phyloP scores from a whole-genome alignment of 1,140 invertebrate genomes.

The Neotoxoptera formosana region DNA sequence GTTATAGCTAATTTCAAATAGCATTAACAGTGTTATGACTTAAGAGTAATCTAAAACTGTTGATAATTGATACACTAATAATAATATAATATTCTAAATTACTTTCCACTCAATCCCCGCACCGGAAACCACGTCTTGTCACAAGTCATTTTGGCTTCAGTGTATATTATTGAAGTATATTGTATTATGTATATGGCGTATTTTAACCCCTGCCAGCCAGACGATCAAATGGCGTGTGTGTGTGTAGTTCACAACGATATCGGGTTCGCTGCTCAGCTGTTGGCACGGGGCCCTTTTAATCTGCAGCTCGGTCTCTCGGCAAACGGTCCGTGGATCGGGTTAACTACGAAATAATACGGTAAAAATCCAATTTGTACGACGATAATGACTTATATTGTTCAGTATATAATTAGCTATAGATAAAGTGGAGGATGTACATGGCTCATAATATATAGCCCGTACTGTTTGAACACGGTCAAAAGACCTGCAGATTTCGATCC shows the following conservation, averaged over 20 bases:
- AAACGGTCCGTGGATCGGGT: background rate
- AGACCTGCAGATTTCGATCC: background rate
- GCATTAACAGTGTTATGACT: background rate
- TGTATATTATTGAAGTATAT: too few species aligned
- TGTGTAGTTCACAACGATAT: background rate
- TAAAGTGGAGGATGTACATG: background rate
- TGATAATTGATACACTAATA: background rate
- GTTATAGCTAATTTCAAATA: background rate
- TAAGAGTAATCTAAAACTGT: background rate
- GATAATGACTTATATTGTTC: constrained; percentile 11
- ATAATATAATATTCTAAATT: background rate
- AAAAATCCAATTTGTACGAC: background rate
- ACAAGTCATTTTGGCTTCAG: background rate
- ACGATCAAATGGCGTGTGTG: background rate
- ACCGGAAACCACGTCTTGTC: background rate
- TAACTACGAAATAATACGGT: background rate
- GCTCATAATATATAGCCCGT: background rate
- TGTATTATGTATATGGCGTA: background rate
- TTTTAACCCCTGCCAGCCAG: background rate
- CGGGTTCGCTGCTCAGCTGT: background rate
- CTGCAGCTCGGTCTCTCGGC: background rate
- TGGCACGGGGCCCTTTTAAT: constrained; percentile 13
- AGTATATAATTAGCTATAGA: background rate
- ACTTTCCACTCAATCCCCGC: background rate
- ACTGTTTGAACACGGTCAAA: background rate